Conservation (phyloP, 2,888 invertebrate species). For the Eulithis testata region DNA sequence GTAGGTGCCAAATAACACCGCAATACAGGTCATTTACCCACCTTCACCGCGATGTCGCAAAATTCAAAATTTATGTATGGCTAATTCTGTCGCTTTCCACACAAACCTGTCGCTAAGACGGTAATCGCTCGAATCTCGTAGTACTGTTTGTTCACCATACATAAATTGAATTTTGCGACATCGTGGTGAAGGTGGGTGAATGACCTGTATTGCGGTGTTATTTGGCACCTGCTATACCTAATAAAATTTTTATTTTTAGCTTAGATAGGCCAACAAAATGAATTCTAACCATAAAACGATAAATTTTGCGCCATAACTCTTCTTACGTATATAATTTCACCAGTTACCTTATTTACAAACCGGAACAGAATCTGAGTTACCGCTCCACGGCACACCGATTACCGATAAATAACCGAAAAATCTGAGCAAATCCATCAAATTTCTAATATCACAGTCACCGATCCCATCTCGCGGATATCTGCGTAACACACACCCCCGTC, state of each 20-base stretch:
- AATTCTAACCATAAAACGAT: background rate
- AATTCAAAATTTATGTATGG: too few species aligned
- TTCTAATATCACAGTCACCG: conserved; percentile 32
- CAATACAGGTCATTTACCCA: too few species aligned
- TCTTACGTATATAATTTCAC: conserved; percentile 6
- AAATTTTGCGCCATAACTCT: background rate
- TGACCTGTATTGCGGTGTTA: too few species aligned
- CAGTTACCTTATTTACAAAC: background rate
- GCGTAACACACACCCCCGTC: background rate
- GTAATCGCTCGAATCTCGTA: too few species aligned
- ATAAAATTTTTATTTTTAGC: background rate
- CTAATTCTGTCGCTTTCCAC: too few species aligned
- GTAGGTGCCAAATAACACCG: too few species aligned
- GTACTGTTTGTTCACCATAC: too few species aligned
- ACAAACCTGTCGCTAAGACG: too few species aligned
- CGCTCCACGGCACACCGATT: conserved; percentile 21
- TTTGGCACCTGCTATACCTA: too few species aligned
- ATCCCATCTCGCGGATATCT: conserved; percentile 27
- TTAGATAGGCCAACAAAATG: background rate
- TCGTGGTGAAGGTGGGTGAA: too few species aligned
- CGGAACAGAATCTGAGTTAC: conserved; percentile 8
- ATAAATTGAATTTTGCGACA: too few species aligned
- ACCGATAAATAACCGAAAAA: conserved; percentile 28
- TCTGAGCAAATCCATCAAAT: conserved; percentile 30
- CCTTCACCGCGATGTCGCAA: too few species aligned